A percentile compares a stretch with the other conserved stretches of the same genome.
These are phyloP conservation scores for Lithosia quadra DNA, from an alignment of 2,888 invertebrate species.

Conservation along the genomic window DNA sequence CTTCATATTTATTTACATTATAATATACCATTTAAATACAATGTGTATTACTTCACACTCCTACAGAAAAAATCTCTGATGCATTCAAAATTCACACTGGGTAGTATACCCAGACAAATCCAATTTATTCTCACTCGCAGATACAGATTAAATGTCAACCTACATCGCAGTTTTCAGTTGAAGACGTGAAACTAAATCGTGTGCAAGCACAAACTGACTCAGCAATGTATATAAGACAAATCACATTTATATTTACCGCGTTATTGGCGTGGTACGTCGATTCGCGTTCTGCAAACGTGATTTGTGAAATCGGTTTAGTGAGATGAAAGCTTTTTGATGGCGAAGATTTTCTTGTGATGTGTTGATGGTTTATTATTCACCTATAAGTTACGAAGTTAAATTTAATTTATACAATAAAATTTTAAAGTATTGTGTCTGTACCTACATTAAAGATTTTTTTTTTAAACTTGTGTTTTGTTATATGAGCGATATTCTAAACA, in stretches of 20 bases:
- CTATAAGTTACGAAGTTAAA: background rate
- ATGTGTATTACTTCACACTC: conserved; percentile 14
- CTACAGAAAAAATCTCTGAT: conserved; percentile 20
- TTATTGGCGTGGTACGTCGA: conserved; percentile 21
- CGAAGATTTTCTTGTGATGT: background rate
- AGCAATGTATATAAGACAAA: conserved; percentile 35
- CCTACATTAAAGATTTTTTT: too few species aligned
- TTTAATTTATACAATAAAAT: background rate
- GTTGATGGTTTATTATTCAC: background rate
- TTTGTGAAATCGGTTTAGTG: conserved; percentile 26
- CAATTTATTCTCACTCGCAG: conserved; percentile 29
- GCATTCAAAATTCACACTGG: conserved; percentile 24
- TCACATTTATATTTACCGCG: conserved; percentile 22
- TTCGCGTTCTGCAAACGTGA: conserved; percentile 18
- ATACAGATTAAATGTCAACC: conserved; percentile 37
- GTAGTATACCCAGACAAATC: conserved; percentile 26
- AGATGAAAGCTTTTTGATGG: background rate
- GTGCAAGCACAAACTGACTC: conserved; percentile 25
- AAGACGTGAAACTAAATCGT: conserved; percentile 14
- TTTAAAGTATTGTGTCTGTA: too few species aligned
- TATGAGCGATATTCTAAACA: too few species aligned
- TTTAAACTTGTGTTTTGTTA: too few species aligned
- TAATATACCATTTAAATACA: conserved; percentile 5
- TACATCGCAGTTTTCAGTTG: conserved; percentile 38
- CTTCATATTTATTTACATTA: too few species aligned